Base-by-base conservation (phyloP, 2,888 invertebrate genomes). In the Aphidius colemani region DNA sequence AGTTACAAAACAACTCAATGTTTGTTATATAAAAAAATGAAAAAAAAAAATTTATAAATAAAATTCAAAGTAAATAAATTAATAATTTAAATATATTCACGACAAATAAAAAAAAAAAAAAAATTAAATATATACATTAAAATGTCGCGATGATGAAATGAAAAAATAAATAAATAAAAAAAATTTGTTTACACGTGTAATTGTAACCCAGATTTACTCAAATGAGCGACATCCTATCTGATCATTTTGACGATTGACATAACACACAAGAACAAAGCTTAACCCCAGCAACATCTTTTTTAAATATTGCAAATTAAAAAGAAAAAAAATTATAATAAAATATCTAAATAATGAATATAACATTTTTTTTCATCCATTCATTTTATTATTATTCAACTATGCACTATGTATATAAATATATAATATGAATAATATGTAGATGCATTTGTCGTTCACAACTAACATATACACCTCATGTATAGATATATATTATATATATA, bases 171-270 rank as follows among this genome's bases (percentile, higher is more conserved):
- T 48, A 30, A n/a, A 18, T 11, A 45, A 64, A 59, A 55, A 48
- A 56, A 60, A 18, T 2, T 18, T 7, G 46, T 51, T 30, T 3
- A n/a, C 6, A 43, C 10, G 44, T 57, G 44, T 11, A 59, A 13
- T 48, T 48, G 13, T 78, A 78, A 78, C 76, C 76, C 77, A 79
- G 78, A 80, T 80, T 79, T 76, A 75, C 75, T 74, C 74, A 77
- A 78, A 80, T 75, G 75, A 78, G 78, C 74, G 71, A 79, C 79
- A 77, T 80, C 79, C 79, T 75, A 77, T 71, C 53, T 39, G 11
- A 48, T 48, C 13, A 48, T 13, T 30, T 30, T 30, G 30, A 30
- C 30, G 5, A 30, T 30, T 30, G 30, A 30, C 30, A 30, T 30
- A 30, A 30, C 30, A 30, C 3, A 30, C 5, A 30, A 30, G 30